phyloP scores from a whole-genome alignment of 2,888 invertebrate species.

The Altica lythri region DNA sequence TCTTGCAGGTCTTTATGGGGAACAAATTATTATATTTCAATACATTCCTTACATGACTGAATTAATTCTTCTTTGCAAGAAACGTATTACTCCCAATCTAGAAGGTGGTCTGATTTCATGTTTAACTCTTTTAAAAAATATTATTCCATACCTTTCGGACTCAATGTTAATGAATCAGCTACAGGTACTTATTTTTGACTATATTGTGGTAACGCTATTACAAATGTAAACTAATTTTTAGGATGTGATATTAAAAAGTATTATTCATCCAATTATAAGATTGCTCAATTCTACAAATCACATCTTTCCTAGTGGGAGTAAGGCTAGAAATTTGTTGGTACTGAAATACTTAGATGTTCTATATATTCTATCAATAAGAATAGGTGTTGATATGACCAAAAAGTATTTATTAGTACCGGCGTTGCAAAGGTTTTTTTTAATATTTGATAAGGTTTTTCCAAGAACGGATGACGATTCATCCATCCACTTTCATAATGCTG shows the following conservation, averaged over 20 bases:
- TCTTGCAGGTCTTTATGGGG: constrained; percentile 77
- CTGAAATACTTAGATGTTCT: constrained; percentile 82
- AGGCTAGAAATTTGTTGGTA: constrained; percentile 75
- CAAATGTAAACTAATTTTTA: constrained; percentile 54
- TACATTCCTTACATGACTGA: constrained; percentile 90
- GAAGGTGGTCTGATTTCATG: constrained; percentile 90
- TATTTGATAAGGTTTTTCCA: constrained; percentile 76
- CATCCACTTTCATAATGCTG: not conserved
- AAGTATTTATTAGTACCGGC: constrained; percentile 74
- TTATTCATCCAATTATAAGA: constrained; percentile 81
- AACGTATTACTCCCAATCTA: constrained; percentile 78
- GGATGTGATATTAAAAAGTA: constrained; percentile 84
- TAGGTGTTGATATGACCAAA: constrained; percentile 79
- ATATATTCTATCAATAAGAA: constrained; percentile 75
- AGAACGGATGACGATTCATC: constrained; percentile 48
- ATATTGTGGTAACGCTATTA: constrained; percentile 1
- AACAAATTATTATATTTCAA: constrained; percentile 84
- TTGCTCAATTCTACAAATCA: constrained; percentile 79
- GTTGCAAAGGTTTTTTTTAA: constrained; percentile 75
- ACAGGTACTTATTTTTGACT: constrained; percentile 65
- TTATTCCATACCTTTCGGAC: constrained; percentile 82
- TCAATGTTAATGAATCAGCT: constrained; percentile 85
- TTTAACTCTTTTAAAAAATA: constrained; percentile 76
- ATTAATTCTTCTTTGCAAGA: constrained; percentile 77
- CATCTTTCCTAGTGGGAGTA: constrained; percentile 79